These are phyloP conservation scores for Copidosoma aretas DNA, from an alignment of 2,888 invertebrate genomes.

Conservation along the genomic window DNA sequence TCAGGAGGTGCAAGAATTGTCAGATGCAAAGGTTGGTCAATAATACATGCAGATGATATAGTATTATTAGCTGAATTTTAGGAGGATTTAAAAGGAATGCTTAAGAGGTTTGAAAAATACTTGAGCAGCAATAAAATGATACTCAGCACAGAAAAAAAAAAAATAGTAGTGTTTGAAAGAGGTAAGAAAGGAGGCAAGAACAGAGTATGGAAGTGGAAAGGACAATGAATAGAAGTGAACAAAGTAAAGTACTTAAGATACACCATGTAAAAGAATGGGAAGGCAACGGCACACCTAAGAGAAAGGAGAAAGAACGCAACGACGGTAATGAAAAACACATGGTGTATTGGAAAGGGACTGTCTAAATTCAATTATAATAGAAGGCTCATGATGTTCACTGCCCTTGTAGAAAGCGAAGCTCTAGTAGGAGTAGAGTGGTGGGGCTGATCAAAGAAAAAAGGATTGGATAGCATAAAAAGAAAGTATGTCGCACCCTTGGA, in stretches of 20 bases:
- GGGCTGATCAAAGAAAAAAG: conserved; percentile 26
- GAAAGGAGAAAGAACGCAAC: conserved; percentile 29
- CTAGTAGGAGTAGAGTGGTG: conserved; percentile 25
- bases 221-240: conserved; percentile 16
- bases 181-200: not conserved
- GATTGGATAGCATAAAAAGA: conserved; percentile 25
- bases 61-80: too few species aligned
- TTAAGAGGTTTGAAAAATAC: not conserved
- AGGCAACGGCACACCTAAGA: conserved; percentile 17
- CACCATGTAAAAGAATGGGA: conserved; percentile 9
- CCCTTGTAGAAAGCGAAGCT: conserved; percentile 17
- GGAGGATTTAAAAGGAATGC: not conserved
- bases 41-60: too few species aligned
- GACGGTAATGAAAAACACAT: conserved; percentile 16
- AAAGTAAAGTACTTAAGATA: conserved; percentile 24
- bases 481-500: conserved; percentile 10
- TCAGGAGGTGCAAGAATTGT: too few species aligned
- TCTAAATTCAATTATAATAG: too few species aligned
- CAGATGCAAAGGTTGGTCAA: too few species aligned
- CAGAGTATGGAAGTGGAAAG: conserved; percentile 24
- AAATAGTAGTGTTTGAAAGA: not conserved
- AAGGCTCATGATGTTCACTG: conserved; percentile 19
- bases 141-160: conserved; percentile 2
- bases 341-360: conserved; percentile 29
- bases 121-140: not conserved